phyloP scores from a whole-genome alignment of 1,140 invertebrate species.

The Dufourea novaeangliae region DNA sequence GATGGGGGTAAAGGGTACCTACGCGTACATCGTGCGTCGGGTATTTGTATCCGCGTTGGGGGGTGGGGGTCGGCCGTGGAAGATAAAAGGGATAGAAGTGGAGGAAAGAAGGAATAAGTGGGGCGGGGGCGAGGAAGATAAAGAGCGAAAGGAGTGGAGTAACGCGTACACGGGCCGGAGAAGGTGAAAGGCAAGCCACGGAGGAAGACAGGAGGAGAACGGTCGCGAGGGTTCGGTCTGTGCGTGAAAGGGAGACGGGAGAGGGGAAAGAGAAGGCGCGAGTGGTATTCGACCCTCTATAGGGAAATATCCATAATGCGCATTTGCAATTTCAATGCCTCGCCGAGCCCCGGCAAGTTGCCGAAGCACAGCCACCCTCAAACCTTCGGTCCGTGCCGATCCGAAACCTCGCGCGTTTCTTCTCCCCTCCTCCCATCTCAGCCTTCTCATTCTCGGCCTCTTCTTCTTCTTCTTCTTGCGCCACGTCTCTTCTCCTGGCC shows the following conservation, averaged over 20 bases:
- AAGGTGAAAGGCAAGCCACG: conserved; percentile 45
- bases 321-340: conserved; percentile 82
- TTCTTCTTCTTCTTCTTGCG: conserved; percentile 23
- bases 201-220: conserved; percentile 32
- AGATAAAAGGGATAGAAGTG: conserved; percentile 31
- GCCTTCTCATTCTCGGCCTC: conserved; percentile 22
- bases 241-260: conserved; percentile 17
- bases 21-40: conserved; percentile 23
- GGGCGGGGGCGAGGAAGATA: conserved; percentile 27
- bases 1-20: background rate
- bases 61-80: background rate
- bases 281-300: conserved; percentile 74
- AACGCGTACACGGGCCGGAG: conserved; percentile 58
- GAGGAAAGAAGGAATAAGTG: conserved; percentile 38
- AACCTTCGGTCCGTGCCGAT: conserved; percentile 56
- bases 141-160: conserved; percentile 41
- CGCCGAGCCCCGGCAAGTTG: conserved; percentile 67
- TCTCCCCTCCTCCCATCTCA: conserved; percentile 24
- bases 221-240: background rate
- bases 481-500: conserved; percentile 2
- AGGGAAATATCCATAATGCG: conserved; percentile 82
- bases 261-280: conserved; percentile 15
- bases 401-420: conserved; percentile 58
- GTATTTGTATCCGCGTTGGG: conserved; percentile 13
- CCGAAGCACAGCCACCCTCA: conserved; percentile 61